Conservation (phyloP, 2,888 invertebrate species). For the Drosophila anomalata region DNA sequence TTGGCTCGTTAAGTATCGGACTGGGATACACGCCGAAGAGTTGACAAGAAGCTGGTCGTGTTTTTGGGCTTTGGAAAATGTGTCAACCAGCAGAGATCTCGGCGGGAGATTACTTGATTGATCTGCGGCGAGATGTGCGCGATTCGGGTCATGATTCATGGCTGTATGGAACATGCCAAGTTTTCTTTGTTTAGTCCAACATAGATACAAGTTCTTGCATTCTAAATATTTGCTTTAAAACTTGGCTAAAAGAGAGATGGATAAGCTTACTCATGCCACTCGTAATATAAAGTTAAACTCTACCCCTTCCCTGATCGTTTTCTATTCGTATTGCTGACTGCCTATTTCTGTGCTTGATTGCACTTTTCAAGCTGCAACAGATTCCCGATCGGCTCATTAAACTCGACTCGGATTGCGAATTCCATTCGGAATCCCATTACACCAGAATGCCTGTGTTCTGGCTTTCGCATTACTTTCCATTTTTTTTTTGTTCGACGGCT, state of each 20-base stretch:
- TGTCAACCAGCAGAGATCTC: constrained; percentile 30
- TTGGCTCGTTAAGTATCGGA: constrained; percentile 14
- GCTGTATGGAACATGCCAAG: not conserved
- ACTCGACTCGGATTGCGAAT: constrained; percentile 27
- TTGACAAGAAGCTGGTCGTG: constrained; percentile 17
- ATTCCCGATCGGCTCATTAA: constrained; percentile 30
- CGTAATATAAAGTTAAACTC: constrained; percentile 14
- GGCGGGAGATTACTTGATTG: constrained; percentile 32
- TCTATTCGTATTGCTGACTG: constrained; percentile 22
- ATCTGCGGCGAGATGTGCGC: constrained; percentile 19
- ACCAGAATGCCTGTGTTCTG: not conserved
- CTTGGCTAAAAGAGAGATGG: no score
- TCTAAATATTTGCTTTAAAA: not conserved
- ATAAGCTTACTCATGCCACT: not conserved
- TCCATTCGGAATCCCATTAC: constrained; percentile 33
- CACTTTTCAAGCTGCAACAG: constrained; percentile 22
- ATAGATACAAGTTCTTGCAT: not conserved
- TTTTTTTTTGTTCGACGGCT: constrained; percentile 5
- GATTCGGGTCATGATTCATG: constrained; percentile 15
- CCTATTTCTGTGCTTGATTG: constrained; percentile 3
- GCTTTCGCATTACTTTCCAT: constrained; percentile 13
- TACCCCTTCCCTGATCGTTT: constrained; percentile 19
- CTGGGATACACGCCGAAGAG: constrained; percentile 12
- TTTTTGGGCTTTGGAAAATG: constrained; percentile 22
- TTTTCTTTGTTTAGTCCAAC: constrained; percentile 1